Percentiles rank a stretch among this genome's conserved stretches.
Evolutionary conservation across 2,797 vertebrate genomes (phyloP).

Genomic region (Cirrhinus molitorella): DNA sequence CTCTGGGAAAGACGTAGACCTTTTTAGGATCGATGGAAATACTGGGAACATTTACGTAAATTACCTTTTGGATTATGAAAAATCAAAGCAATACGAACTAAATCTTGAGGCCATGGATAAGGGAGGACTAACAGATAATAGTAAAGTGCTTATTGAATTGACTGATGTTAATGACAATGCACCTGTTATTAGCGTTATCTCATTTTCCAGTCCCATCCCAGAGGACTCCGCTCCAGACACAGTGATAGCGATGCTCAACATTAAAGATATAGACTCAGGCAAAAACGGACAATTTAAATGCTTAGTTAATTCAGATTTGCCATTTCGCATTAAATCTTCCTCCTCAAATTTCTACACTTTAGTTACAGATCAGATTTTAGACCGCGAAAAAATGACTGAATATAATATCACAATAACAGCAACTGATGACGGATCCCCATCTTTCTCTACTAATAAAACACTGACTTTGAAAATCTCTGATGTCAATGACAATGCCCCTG

Average conservation of each 20-base stretch:
- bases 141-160: constrained; percentile 76
- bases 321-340: constrained; percentile 74
- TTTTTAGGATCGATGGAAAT: constrained; percentile 67
- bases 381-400: constrained; percentile 73
- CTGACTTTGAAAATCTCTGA: constrained; percentile 74
- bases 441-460: constrained; percentile 70
- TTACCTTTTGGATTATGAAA: constrained; percentile 73
- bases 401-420: constrained; percentile 78
- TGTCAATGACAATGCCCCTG: constrained; percentile 77
- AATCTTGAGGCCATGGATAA: constrained; percentile 75
- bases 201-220: constrained; percentile 72
- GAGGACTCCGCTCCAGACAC: constrained; percentile 74
- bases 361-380: constrained; percentile 72
- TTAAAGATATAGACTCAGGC: constrained; percentile 78
- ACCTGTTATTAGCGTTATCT: constrained; percentile 78
- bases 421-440: constrained; percentile 70
- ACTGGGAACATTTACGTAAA: constrained; percentile 36
- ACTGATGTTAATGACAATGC: constrained; percentile 79
- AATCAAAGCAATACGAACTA: constrained; percentile 70
- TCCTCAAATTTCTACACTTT: constrained; percentile 77
- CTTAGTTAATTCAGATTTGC: constrained; percentile 67
- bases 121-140: constrained; percentile 70
- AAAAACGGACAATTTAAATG: constrained; percentile 76
- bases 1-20: constrained; percentile 49
- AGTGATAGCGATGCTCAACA: constrained; percentile 77